Evolutionary conservation across 2,888 invertebrate genomes (phyloP).

Genomic region (Malthinus flaveolus): DNA sequence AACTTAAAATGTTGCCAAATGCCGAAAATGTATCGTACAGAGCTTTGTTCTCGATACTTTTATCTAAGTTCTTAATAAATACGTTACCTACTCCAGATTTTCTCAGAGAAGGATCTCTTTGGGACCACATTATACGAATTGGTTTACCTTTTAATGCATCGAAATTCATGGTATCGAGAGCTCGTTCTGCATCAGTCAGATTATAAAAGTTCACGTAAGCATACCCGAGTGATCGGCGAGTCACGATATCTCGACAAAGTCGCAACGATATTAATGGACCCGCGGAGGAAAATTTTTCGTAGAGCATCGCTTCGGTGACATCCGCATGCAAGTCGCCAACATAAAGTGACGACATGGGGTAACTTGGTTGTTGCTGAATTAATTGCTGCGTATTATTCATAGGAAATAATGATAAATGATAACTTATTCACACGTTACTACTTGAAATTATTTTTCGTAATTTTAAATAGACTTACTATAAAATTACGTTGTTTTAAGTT

Average conservation of each 20-base stretch:
- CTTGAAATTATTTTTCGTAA: slow-evolving; percentile 5
- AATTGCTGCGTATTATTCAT: slow-evolving; percentile 43
- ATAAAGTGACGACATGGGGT: slow-evolving; percentile 95
- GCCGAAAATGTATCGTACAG: slow-evolving; percentile 99
- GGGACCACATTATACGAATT: slow-evolving; percentile 99
- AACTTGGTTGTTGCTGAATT: slow-evolving; percentile 59
- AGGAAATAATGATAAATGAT: slow-evolving; percentile 2
- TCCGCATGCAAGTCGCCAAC: slow-evolving; percentile 98
- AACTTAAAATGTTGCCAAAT: slow-evolving; percentile 97
- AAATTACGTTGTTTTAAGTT: neutral
- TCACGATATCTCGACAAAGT: slow-evolving; percentile 97
- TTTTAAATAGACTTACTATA: slow-evolving; percentile 2
- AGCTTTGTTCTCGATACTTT: slow-evolving; percentile 98
- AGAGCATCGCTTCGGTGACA: slow-evolving; percentile 98
- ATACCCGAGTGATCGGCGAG: slow-evolving; percentile 96
- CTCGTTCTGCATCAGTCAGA: slow-evolving; percentile 97
- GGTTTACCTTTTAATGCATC: slow-evolving; percentile 96
- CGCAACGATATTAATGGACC: slow-evolving; percentile 98
- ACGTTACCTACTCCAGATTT: slow-evolving; percentile 99
- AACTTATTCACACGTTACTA: slow-evolving; percentile 10
- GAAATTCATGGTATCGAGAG: slow-evolving; percentile 99
- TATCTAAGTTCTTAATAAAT: slow-evolving; percentile 99
- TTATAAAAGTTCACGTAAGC: slow-evolving; percentile 99
- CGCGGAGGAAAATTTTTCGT: slow-evolving; percentile 98
- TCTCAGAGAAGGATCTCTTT: slow-evolving; percentile 95